A percentile compares a stretch with the other conserved stretches of the same genome.
These are phyloP conservation scores for Spea multiplicata DNA, from an alignment of 2,113 vertebrate species.

Conservation along the genomic window DNA sequence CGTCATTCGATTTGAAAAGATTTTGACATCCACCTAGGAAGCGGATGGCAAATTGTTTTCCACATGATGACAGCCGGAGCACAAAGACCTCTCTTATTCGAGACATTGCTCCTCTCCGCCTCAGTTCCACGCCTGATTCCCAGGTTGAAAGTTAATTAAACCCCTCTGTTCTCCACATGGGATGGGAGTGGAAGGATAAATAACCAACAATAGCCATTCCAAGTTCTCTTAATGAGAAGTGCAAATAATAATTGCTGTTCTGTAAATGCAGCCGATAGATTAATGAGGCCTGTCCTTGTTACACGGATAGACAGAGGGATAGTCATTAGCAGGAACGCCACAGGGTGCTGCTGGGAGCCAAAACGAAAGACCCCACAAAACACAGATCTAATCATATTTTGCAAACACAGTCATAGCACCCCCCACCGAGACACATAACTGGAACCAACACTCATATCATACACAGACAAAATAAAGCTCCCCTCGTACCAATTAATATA, in stretches of 20 bases:
- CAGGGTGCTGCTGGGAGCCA: slow-evolving; percentile 38
- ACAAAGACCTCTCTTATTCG: not conserved
- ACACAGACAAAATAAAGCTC: no score
- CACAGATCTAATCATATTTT: slow-evolving; percentile 35
- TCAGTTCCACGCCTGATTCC: slow-evolving; percentile 20
- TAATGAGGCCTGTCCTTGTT: slow-evolving; percentile 45
- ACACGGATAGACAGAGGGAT: slow-evolving; percentile 46
- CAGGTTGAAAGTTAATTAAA: slow-evolving; percentile 39
- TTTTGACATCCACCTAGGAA: slow-evolving; percentile 19
- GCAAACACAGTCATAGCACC: not conserved
- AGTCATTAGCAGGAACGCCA: slow-evolving; percentile 37
- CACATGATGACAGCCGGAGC: slow-evolving; percentile 6
- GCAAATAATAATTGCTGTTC: slow-evolving; percentile 46
- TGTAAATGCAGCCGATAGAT: slow-evolving; percentile 48
- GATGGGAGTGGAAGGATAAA: slow-evolving; percentile 45
- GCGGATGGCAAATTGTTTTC: slow-evolving; percentile 15
- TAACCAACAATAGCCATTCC: slow-evolving; percentile 48
- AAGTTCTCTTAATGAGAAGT: slow-evolving; percentile 46
- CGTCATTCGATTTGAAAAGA: slow-evolving; percentile 18
- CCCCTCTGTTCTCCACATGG: slow-evolving; percentile 35
- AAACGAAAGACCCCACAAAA: slow-evolving; percentile 40
- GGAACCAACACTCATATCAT: not conserved
- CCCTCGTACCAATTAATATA: not conserved
- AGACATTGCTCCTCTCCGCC: not conserved
- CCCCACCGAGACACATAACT: not conserved